phyloP scores from a whole-genome alignment of 2,797 vertebrate species.

The Thunnus albacares region DNA sequence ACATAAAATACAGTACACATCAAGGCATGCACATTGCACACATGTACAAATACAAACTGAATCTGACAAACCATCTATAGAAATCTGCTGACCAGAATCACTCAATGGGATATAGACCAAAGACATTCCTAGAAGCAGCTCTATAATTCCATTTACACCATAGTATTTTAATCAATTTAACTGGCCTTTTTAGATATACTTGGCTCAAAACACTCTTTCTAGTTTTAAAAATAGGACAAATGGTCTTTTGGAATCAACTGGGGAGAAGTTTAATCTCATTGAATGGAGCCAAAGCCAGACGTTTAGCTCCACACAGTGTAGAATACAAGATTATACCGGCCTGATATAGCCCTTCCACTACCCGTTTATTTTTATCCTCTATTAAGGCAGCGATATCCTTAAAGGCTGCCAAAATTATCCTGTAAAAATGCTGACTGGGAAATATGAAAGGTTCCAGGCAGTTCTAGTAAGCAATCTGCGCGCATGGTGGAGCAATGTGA shows the following conservation, averaged over 20 bases:
- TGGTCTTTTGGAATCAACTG: slow-evolving; percentile 77
- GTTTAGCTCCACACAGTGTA: slow-evolving; percentile 79
- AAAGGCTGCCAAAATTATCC: slow-evolving; percentile 87
- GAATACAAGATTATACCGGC: slow-evolving; percentile 85
- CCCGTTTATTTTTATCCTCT: slow-evolving; percentile 87
- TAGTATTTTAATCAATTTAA: slow-evolving; percentile 80
- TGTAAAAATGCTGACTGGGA: slow-evolving; percentile 86
- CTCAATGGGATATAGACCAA: slow-evolving; percentile 66
- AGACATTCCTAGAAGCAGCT: slow-evolving; percentile 62
- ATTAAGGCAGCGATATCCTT: slow-evolving; percentile 87
- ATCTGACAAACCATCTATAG: slow-evolving; percentile 62
- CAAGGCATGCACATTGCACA: slow-evolving; percentile 26
- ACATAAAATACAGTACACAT: slow-evolving; percentile 13
- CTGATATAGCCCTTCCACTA: slow-evolving; percentile 84
- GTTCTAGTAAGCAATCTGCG: slow-evolving; percentile 87
- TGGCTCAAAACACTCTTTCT: slow-evolving; percentile 63
- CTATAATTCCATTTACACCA: slow-evolving; percentile 75
- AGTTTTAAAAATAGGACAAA: slow-evolving; percentile 83
- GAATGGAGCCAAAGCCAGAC: slow-evolving; percentile 78
- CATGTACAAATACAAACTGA: slow-evolving; percentile 43
- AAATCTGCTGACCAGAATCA: slow-evolving; percentile 74
- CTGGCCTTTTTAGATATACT: slow-evolving; percentile 69
- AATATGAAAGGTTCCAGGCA: slow-evolving; percentile 86
- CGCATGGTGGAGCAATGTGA: slow-evolving; percentile 85
- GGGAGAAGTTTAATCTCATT: slow-evolving; percentile 82